Evolutionary conservation across 2,888 invertebrate species (phyloP).

Genomic region (Nomada lathburiana): DNA sequence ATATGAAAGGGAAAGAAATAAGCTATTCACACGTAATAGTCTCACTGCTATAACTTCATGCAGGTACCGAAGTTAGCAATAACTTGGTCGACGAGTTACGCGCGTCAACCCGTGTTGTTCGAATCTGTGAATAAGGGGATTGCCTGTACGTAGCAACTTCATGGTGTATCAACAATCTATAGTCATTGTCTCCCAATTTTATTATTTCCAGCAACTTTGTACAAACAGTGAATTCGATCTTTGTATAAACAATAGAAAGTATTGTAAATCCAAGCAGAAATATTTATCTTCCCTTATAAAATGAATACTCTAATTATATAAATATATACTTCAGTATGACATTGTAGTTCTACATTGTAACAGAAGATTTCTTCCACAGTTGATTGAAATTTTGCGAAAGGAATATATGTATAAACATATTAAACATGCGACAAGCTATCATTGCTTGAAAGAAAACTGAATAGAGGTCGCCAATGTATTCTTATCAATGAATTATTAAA

Average conservation of each 20-base stretch:
- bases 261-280: neutral
- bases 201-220: neutral
- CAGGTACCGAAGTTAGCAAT: no score
- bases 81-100: no score
- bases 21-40: no score
- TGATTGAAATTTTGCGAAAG: neutral
- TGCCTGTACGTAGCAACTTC: slow-evolving; percentile 23
- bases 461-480: slow-evolving; percentile 31
- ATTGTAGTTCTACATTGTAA: neutral
- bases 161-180: slow-evolving; percentile 4
- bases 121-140: no score
- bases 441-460: neutral
- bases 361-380: neutral
- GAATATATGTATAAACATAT: neutral
- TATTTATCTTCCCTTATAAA: neutral
- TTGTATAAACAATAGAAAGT: neutral
- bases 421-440: neutral
- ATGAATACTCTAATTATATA: neutral
- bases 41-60: no score
- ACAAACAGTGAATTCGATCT: neutral
- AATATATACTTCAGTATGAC: neutral
- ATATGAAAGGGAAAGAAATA: no score
- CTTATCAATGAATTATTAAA: slow-evolving; percentile 35
- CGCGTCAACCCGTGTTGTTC: no score
- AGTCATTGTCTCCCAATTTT: slow-evolving; percentile 1